phyloP scores from a whole-genome alignment of 1,140 invertebrate genomes.

The Amyelois transitella region DNA sequence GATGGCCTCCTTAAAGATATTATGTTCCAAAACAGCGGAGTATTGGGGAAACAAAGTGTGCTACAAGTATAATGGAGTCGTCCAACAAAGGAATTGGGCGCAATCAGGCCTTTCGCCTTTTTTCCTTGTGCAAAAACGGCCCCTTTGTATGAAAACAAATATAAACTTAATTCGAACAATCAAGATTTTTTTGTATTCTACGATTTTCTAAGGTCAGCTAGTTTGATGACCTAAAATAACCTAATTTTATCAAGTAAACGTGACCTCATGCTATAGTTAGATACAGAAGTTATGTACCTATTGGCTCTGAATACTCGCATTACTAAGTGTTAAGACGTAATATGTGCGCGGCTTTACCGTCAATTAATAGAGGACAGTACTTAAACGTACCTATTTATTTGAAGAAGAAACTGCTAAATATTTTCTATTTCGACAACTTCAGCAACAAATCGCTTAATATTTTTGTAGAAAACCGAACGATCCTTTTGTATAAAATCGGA shows the following conservation, averaged over 20 bases:
- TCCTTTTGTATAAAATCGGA: neutral
- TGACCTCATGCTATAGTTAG: no score
- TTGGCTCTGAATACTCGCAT: no score
- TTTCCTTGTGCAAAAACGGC: neutral
- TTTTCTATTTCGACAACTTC: no score
- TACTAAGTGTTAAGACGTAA: no score
- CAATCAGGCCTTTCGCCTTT: constrained; percentile 4
- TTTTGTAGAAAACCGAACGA: neutral
- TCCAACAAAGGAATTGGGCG: constrained; percentile 7
- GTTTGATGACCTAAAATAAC: neutral
- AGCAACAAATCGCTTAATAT: neutral
- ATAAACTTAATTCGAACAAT: neutral
- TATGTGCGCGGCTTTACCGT: no score
- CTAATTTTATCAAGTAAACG: no score
- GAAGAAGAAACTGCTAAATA: no score
- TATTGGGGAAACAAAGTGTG: constrained; percentile 9
- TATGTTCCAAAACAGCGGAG: constrained; percentile 7
- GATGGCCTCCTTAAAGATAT: constrained; percentile 5
- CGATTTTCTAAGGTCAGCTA: neutral
- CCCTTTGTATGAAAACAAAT: neutral
- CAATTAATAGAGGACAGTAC: no score
- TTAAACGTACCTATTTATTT: no score
- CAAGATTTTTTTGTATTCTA: neutral
- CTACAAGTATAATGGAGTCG: constrained; percentile 9
- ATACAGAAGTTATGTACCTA: no score